Base-by-base conservation (phyloP, 2,888 invertebrate species). In the Nomada hirtipes region DNA sequence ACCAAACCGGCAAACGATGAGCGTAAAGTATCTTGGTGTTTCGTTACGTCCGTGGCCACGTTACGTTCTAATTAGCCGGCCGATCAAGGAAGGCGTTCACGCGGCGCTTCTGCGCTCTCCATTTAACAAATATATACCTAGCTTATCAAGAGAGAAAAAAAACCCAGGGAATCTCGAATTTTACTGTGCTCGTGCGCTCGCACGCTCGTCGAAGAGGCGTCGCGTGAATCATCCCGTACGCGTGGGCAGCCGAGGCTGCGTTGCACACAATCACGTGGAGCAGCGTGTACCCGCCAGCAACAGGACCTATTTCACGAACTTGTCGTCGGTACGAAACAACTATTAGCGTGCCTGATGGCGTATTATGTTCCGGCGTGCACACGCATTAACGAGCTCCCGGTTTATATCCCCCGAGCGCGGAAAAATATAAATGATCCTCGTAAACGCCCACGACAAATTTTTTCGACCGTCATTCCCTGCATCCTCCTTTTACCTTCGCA, bases 361-460 rank as follows among this genome's bases (percentile, higher is more conserved):
- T 87, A 91, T 91, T 91, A 91, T 90, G 90, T 90, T 90, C 77
- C 87, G 50, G 57, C 82, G 79, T 91, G 90, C 89, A 86, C 84
- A 87, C 89, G 84, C 90, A 90, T 91, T 91, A 92, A 92, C 92
- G 92, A 92, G 91, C 90, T 89, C 88, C 86, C 79, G 88, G 86
- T 80, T 84, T 79, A 75, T 77, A 83, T 73, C 20, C 64, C 57
- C 75, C 18, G 60, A 13, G 7, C 29, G 42, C 13, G 47, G 57
- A 61, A 74, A 85, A 85, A 65, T 53, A 69, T 74, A 82, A 77
- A 74, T 47, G 78, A 76, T 67, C 69, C 53, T 80, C 77, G 77
- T 83, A 82, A 86, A 86, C 87, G 86, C 84, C 86, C 81, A 87
- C 84, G 50, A 55, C 60, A 18, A 36, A 72, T 57, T 57, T 72